Percentiles rank a stretch among this genome's conserved stretches.
These are phyloP conservation scores for Luperina testacea DNA, from an alignment of 2,888 invertebrate species.

Conservation along the genomic window DNA sequence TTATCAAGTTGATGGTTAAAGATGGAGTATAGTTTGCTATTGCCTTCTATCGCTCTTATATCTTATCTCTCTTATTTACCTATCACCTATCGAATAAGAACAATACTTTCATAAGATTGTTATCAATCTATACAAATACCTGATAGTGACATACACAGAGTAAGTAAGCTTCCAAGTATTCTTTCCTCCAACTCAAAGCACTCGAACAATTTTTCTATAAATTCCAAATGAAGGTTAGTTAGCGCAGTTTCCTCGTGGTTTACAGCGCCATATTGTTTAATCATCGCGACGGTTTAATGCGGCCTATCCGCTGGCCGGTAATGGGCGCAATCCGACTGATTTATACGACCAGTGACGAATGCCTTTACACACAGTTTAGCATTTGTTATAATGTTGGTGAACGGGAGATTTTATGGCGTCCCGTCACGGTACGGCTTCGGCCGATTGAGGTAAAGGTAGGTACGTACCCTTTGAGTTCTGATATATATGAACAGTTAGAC, in stretches of 20 bases:
- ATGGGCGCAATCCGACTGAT: constrained; percentile 70
- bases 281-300: constrained; percentile 55
- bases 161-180: not conserved
- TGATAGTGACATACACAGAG: not conserved
- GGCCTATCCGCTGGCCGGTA: constrained; percentile 53
- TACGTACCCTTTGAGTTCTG: constrained; percentile 20
- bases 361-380: constrained; percentile 78
- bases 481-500: not conserved
- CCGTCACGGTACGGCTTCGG: constrained; percentile 64
- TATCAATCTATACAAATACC: not conserved
- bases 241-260: constrained; percentile 28
- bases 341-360: constrained; percentile 76
- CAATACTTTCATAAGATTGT: not conserved
- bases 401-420: constrained; percentile 67
- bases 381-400: constrained; percentile 72
- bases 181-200: not conserved
- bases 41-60: not conserved
- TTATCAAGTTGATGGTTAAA: not conserved
- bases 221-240: constrained; percentile 31
- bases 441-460: no score
- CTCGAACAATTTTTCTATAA: constrained; percentile 11
- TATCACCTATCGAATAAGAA: not conserved
- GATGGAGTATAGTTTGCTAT: no score
- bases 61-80: not conserved
- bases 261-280: constrained; percentile 59